phyloP scores from a whole-genome alignment of 64 coral and sea anemone genomes.

The Actinia tenebrosa region DNA sequence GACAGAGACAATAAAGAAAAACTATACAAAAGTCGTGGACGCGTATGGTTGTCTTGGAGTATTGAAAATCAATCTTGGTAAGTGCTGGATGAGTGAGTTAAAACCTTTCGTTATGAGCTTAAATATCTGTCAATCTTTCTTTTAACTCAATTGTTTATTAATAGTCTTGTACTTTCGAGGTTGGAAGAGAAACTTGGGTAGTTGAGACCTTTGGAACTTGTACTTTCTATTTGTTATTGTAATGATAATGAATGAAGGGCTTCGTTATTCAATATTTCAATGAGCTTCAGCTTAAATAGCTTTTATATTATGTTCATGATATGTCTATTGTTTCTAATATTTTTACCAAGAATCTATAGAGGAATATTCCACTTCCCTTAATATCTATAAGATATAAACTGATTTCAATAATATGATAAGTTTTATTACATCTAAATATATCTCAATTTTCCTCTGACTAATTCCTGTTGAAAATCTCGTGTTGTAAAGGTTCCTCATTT shows the following conservation, averaged over 20 bases:
- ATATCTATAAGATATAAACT: too few species aligned
- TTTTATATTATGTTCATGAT: too few species aligned
- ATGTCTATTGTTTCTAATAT: too few species aligned
- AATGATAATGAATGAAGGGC: not conserved
- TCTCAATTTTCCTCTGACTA: too few species aligned
- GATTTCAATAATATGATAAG: too few species aligned
- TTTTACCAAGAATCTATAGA: too few species aligned
- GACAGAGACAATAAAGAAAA: constrained; percentile 83
- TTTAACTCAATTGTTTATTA: not conserved
- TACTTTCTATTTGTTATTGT: not conserved
- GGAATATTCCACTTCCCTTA: too few species aligned
- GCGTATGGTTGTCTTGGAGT: constrained; percentile 86
- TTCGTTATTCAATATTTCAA: too few species aligned
- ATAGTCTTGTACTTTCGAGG: not conserved
- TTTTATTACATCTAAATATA: too few species aligned
- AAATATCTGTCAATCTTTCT: not conserved
- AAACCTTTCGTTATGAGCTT: not conserved
- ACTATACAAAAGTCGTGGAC: constrained; percentile 76
- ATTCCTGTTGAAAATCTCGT: not conserved
- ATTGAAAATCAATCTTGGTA: constrained; percentile 77
- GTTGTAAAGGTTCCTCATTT: too few species aligned
- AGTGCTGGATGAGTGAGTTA: not conserved
- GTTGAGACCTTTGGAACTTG: not conserved
- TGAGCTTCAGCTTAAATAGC: too few species aligned
- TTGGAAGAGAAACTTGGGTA: not conserved